Evolutionary conservation across 2,888 invertebrate species (phyloP).

Genomic region (Parnassius glacialis): DNA sequence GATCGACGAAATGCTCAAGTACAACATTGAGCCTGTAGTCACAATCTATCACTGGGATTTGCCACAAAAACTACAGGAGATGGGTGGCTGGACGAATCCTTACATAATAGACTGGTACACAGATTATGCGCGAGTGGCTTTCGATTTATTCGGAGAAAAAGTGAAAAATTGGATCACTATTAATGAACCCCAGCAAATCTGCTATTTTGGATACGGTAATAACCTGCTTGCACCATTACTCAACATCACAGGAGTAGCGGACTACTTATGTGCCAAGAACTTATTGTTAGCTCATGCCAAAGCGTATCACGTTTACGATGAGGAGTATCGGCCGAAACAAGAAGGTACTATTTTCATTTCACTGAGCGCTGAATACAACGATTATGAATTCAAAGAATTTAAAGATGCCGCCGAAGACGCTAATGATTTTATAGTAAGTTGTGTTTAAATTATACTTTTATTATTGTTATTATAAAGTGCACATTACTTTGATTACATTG

Average conservation of each 20-base stretch:
- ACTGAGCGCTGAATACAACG: too few relatives aligned
- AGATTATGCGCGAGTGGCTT: slow-evolving; percentile 62
- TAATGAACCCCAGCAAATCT: slow-evolving; percentile 15
- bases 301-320: too few relatives aligned
- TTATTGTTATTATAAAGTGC: too few relatives aligned
- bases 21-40: slow-evolving; percentile 67
- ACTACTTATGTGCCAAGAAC: too few relatives aligned
- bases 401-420: too few relatives aligned
- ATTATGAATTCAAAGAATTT: too few relatives aligned
- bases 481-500: too few relatives aligned
- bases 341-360: too few relatives aligned
- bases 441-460: slow-evolving; percentile 27
- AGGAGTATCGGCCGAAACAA: too few relatives aligned
- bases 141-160: slow-evolving; percentile 62
- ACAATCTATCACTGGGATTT: slow-evolving; percentile 38
- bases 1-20: slow-evolving; percentile 76
- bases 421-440: too few relatives aligned
- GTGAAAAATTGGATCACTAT: slow-evolving; percentile 42
- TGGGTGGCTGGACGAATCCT: slow-evolving; percentile 55
- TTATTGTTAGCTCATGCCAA: too few relatives aligned
- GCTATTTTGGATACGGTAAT: slow-evolving; percentile 6
- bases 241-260: slow-evolving; percentile 33
- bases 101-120: slow-evolving; percentile 62
- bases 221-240: neutral
- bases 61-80: slow-evolving; percentile 37